Conservation (phyloP, 2,888 invertebrate species). For the Cheilosia urbana region DNA sequence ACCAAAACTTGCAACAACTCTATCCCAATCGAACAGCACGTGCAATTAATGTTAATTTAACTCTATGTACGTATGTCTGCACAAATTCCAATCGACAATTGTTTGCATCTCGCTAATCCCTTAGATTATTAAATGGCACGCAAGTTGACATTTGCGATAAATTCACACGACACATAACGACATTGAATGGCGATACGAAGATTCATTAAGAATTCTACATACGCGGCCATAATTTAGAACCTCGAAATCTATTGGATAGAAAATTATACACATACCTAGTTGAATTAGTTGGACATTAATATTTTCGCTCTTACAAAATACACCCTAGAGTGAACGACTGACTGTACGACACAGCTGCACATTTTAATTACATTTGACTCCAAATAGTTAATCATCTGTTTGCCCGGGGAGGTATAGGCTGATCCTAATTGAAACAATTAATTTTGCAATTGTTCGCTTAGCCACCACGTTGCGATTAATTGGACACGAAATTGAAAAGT, state of each 20-base stretch:
- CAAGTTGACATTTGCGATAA: conserved; percentile 27
- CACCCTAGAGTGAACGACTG: not conserved
- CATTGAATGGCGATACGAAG: not conserved
- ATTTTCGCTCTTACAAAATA: not conserved
- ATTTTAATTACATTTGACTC: conserved; percentile 71
- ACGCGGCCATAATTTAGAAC: not conserved
- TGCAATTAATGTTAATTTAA: conserved; percentile 3
- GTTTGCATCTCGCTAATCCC: conserved; percentile 63
- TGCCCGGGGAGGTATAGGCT: conserved; percentile 2
- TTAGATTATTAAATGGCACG: conserved; percentile 49
- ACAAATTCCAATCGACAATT: conserved; percentile 57
- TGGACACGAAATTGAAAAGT: conserved; percentile 51
- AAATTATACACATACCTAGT: too few species aligned
- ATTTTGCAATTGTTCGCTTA: conserved; percentile 60
- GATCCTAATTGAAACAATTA: conserved; percentile 71
- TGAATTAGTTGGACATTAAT: too few species aligned
- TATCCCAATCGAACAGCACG: not conserved
- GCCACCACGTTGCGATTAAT: conserved; percentile 66
- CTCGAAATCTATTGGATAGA: too few species aligned
- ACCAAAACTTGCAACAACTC: not conserved
- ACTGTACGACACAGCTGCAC: not conserved
- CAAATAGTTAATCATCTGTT: conserved; percentile 61
- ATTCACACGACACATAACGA: conserved; percentile 20
- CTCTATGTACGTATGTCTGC: conserved; percentile 34
- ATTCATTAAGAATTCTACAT: conserved; percentile 36